These are phyloP conservation scores for Aspiorhynchus laticeps DNA, from an alignment of 2,113 vertebrate species.

Conservation along the genomic window DNA sequence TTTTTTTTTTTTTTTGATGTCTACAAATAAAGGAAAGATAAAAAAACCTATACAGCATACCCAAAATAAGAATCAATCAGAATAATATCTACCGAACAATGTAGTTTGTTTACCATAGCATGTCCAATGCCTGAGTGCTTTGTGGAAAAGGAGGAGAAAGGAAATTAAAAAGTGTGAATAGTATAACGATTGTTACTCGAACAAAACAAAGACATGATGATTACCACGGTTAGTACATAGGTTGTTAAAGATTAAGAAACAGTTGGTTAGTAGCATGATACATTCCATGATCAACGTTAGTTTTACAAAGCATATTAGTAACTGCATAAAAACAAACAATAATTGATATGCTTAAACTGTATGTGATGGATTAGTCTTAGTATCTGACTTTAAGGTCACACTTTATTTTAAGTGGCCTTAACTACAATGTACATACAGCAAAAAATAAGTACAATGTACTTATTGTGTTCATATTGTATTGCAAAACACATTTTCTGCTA, in stretches of 20 bases:
- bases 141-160: too few relatives aligned
- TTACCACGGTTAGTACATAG: constrained; percentile 99
- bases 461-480: too few relatives aligned
- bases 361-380: too few relatives aligned
- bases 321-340: constrained; percentile 49
- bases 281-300: too few relatives aligned
- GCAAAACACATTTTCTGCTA: too few relatives aligned
- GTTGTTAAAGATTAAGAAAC: constrained; percentile 84
- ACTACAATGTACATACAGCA: too few relatives aligned
- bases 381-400: too few relatives aligned
- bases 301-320: background rate
- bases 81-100: background rate
- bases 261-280: constrained; percentile 65
- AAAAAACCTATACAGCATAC: background rate
- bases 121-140: constrained; percentile 85
- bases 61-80: background rate
- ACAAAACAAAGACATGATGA: constrained; percentile 92
- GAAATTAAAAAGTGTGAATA: constrained; percentile 99
- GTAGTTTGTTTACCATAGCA: constrained; percentile 92
- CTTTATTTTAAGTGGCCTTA: too few relatives aligned
- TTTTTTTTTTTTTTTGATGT: constrained; percentile 95
- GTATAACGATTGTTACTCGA: constrained; percentile 99
- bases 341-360: background rate
- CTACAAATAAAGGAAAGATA: background rate
- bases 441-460: too few relatives aligned